phyloP scores from a whole-genome alignment of 2,797 vertebrate genomes.

The Etheostoma nigrum region DNA sequence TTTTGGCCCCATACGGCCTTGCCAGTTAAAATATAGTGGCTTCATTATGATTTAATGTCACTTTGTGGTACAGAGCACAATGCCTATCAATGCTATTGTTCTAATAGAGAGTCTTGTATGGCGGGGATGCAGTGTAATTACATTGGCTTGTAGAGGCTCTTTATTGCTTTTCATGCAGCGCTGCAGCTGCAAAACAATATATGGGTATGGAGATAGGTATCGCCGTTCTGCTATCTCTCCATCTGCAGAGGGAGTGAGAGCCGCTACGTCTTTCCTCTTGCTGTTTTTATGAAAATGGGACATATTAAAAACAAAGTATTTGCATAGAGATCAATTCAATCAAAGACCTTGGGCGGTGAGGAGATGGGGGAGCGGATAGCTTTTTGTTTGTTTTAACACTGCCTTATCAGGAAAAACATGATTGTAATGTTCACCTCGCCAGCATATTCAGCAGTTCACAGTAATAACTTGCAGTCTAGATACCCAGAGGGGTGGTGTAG shows the following conservation, averaged over 20 bases:
- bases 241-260: conserved; percentile 68
- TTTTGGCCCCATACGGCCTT: conserved; percentile 62
- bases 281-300: conserved; percentile 78
- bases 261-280: conserved; percentile 51
- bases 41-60: conserved; percentile 80
- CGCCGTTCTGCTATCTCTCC: conserved; percentile 70
- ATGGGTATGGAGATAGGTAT: conserved; percentile 72
- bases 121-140: conserved; percentile 80
- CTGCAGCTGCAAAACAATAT: conserved; percentile 69
- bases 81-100: conserved; percentile 68
- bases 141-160: conserved; percentile 75
- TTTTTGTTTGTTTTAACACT: conserved; percentile 77
- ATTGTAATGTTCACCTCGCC: conserved; percentile 78
- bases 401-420: conserved; percentile 80
- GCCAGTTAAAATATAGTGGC: conserved; percentile 76
- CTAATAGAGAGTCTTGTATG: conserved; percentile 73
- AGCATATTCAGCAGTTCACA: conserved; percentile 73
- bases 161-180: conserved; percentile 82
- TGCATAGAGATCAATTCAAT: conserved; percentile 83
- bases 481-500: conserved; percentile 70
- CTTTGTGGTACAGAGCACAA: conserved; percentile 58
- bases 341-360: conserved; percentile 70
- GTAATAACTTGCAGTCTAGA: conserved; percentile 74
- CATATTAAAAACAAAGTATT: conserved; percentile 76
- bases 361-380: conserved; percentile 34